phyloP scores from a whole-genome alignment of 1,140 invertebrate genomes.

The Trinorchestia longiramus region DNA sequence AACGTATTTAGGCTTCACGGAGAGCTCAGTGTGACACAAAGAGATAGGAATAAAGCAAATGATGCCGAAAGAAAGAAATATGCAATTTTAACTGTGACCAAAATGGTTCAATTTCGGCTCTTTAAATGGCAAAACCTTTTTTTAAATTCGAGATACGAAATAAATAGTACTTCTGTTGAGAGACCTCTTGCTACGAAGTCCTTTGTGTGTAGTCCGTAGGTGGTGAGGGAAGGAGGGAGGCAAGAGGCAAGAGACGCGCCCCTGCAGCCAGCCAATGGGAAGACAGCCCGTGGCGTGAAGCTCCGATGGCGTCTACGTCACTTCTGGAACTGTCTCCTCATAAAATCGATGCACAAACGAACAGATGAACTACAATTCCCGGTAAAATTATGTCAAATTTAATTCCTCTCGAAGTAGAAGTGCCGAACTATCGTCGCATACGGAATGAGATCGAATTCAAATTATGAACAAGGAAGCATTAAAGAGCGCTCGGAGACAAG shows the following conservation, averaged over 20 bases:
- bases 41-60: background rate
- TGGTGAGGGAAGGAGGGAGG: background rate
- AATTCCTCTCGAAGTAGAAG: background rate
- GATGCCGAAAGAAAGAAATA: background rate
- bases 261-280: background rate
- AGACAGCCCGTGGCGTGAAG: slow-evolving; percentile 15
- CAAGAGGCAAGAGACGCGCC: slow-evolving; percentile 19
- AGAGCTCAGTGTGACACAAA: background rate
- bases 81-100: background rate
- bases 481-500: background rate
- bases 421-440: background rate
- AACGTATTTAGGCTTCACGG: background rate
- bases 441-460: background rate
- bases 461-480: background rate
- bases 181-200: background rate
- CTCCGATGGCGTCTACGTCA: background rate
- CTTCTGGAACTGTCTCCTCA: background rate
- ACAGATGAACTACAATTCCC: background rate
- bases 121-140: background rate
- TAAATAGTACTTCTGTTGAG: background rate
- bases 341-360: background rate
- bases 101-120: background rate
- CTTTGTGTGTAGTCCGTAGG: slow-evolving; percentile 4
- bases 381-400: background rate
- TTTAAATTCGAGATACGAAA: background rate